Conservation (phyloP, 2,797 vertebrate species). For the Malacoctenus gilli region DNA sequence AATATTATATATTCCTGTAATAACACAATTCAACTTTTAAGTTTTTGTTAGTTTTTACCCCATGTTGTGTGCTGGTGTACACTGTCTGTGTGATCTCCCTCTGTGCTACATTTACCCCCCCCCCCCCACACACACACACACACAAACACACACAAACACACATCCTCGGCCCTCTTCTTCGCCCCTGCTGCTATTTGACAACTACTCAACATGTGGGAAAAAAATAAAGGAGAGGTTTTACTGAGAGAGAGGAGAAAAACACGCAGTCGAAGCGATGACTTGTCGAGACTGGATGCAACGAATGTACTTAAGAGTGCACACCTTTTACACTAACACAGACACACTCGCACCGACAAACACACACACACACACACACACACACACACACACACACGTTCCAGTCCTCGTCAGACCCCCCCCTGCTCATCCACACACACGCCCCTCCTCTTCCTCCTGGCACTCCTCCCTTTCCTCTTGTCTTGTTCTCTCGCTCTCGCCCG, state of each 20-base stretch:
- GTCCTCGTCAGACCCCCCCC: conserved; percentile 13
- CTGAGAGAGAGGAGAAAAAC: conserved; percentile 35
- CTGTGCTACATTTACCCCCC: conserved; percentile 69
- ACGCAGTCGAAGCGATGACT: conserved; percentile 32
- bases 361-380: conserved; percentile 8
- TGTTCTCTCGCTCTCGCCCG: conserved; percentile 38
- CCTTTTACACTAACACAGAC: no score
- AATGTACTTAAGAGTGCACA: conserved; percentile 39
- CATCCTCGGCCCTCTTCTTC: background rate
- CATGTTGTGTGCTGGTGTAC: conserved; percentile 78
- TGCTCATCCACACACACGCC: conserved; percentile 6
- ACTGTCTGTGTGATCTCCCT: conserved; percentile 78
- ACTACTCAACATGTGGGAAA: conserved; percentile 86
- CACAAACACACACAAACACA: conserved; percentile 5
- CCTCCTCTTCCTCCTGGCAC: conserved; percentile 1
- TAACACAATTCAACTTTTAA: conserved; percentile 78
- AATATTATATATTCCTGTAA: conserved; percentile 80
- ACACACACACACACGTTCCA: conserved; percentile 6
- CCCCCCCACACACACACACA: background rate
- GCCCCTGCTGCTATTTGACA: conserved; percentile 81
- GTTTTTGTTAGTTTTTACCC: conserved; percentile 71
- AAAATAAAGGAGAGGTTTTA: conserved; percentile 77
- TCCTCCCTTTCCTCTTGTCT: conserved; percentile 19
- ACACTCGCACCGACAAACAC: conserved; percentile 15
- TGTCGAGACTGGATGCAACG: conserved; percentile 45